These are phyloP conservation scores for Hetaerina americana DNA, from an alignment of 1,140 invertebrate species.

Conservation along the genomic window DNA sequence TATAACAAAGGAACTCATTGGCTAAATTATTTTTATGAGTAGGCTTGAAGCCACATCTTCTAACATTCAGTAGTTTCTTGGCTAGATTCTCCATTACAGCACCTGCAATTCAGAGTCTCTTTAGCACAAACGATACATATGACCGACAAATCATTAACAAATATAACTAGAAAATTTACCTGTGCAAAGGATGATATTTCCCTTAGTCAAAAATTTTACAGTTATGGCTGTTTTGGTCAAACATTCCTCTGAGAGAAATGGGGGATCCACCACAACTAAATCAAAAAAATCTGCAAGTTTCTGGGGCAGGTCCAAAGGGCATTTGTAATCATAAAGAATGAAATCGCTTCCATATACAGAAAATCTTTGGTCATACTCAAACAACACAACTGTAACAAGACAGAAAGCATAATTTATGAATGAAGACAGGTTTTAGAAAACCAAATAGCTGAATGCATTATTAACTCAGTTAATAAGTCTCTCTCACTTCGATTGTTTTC, in stretches of 20 bases:
- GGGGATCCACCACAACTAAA: slow-evolving; percentile 83
- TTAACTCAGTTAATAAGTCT: no score
- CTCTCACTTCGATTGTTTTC: slow-evolving; percentile 19
- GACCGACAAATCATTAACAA: background rate
- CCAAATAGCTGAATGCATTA: no score
- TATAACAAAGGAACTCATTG: slow-evolving; percentile 83
- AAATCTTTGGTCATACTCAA: slow-evolving; percentile 76
- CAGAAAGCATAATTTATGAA: slow-evolving; percentile 9
- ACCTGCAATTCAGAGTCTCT: slow-evolving; percentile 35
- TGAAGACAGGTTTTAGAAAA: no score
- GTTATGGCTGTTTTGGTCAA: slow-evolving; percentile 69
- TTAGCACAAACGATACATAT: slow-evolving; percentile 4
- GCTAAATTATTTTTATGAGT: slow-evolving; percentile 77
- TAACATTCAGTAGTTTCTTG: slow-evolving; percentile 45
- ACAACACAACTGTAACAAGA: slow-evolving; percentile 51
- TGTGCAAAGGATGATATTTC: slow-evolving; percentile 80
- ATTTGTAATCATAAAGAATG: slow-evolving; percentile 80
- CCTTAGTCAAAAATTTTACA: slow-evolving; percentile 59
- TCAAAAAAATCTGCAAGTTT: slow-evolving; percentile 53
- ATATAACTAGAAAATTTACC: slow-evolving; percentile 37
- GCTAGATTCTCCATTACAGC: slow-evolving; percentile 61
- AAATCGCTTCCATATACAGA: slow-evolving; percentile 64
- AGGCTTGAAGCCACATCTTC: slow-evolving; percentile 58
- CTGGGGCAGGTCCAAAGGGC: slow-evolving; percentile 52
- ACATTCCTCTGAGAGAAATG: slow-evolving; percentile 88